Conservation (phyloP, 2,888 invertebrate species). For the Tuta absoluta region DNA sequence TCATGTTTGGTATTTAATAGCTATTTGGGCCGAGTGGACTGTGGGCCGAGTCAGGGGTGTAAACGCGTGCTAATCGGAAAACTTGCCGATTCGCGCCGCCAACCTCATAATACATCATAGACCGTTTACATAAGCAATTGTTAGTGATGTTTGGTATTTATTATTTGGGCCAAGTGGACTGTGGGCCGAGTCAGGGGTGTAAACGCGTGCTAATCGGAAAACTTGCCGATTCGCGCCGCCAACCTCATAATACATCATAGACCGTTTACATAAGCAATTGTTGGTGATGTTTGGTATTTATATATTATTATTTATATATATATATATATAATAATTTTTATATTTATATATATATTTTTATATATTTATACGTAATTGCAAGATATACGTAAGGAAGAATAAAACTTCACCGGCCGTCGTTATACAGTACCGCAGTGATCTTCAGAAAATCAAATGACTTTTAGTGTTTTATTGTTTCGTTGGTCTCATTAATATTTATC, state of each 20-base stretch:
- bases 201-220: constrained; percentile 46
- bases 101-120: constrained; percentile 41
- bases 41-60: constrained; percentile 23
- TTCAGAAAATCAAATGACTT: no score
- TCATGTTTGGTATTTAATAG: no score
- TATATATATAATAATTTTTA: no score
- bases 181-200: constrained; percentile 23
- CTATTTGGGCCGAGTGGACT: neutral
- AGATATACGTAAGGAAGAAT: no score
- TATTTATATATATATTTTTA: no score
- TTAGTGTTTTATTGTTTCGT: no score
- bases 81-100: constrained; percentile 44
- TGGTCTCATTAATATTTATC: no score
- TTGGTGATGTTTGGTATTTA: neutral
- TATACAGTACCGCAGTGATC: no score
- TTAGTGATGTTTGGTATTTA: neutral
- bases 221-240: constrained; percentile 44
- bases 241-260: constrained; percentile 41
- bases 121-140: constrained; percentile 1
- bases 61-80: constrained; percentile 46
- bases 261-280: constrained; percentile 1
- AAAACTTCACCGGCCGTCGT: no score
- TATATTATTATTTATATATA: neutral
- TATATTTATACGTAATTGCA: no score
- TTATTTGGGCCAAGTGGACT: neutral